These are phyloP conservation scores for Dromas ardeola DNA, from an alignment of 2,113 vertebrate species.

Conservation along the genomic window DNA sequence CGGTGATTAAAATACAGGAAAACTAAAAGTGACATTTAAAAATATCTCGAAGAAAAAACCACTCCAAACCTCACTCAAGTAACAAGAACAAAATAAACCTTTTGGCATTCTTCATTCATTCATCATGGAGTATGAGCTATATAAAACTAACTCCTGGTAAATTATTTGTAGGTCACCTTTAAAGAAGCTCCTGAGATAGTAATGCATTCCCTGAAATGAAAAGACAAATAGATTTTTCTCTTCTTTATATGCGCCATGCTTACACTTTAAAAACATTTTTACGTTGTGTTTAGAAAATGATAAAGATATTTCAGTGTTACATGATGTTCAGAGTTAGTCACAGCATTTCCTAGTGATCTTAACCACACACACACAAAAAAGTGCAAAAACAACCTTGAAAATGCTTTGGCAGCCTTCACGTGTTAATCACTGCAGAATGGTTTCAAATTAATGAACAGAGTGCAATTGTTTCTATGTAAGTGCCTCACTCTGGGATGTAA, in stretches of 20 bases:
- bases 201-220: not conserved
- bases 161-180: conserved; percentile 9
- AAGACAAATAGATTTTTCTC: not conserved
- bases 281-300: conserved; percentile 9
- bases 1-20: conserved; percentile 28
- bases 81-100: not conserved
- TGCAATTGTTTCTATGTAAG: conserved; percentile 60
- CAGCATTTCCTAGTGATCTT: not conserved
- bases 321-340: not conserved
- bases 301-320: conserved; percentile 5
- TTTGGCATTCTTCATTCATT: not conserved
- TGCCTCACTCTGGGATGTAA: not conserved
- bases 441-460: conserved; percentile 64
- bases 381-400: conserved; percentile 50
- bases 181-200: not conserved
- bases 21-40: not conserved
- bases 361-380: conserved; percentile 41
- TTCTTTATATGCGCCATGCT: not conserved
- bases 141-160: not conserved
- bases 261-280: conserved; percentile 10
- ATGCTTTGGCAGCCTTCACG: conserved; percentile 48
- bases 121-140: not conserved
- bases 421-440: conserved; percentile 55
- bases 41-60: not conserved
- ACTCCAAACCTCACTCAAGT: not conserved